phyloP scores from a whole-genome alignment of 2,797 vertebrate genomes.

The Anolis apletophallus region DNA sequence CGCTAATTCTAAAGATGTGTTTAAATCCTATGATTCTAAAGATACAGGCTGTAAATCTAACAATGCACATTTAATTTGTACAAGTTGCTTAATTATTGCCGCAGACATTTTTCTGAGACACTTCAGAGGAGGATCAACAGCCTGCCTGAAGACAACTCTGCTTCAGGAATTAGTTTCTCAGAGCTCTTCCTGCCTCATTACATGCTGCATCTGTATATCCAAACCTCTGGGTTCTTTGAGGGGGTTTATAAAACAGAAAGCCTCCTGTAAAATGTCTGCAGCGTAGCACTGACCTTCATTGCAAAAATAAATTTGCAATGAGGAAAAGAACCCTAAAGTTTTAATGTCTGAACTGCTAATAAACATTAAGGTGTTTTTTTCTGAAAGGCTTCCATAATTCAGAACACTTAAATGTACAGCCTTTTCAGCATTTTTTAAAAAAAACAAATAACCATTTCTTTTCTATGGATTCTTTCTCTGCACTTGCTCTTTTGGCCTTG shows the following conservation, averaged over 20 bases:
- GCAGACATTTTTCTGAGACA: slow-evolving; percentile 7
- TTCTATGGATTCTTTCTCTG: slow-evolving; percentile 41
- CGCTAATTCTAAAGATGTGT: neutral
- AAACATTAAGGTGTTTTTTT: slow-evolving; percentile 8
- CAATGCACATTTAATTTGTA: neutral
- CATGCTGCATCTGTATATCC: slow-evolving; percentile 1
- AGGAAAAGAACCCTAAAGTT: slow-evolving; percentile 19
- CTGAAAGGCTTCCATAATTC: slow-evolving; percentile 35
- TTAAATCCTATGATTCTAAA: neutral
- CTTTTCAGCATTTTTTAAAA: slow-evolving; percentile 15
- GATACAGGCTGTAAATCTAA: neutral
- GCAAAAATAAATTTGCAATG: neutral
- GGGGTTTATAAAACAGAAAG: slow-evolving; percentile 23
- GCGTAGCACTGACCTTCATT: slow-evolving; percentile 21
- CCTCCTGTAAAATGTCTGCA: slow-evolving; percentile 18
- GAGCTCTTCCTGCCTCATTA: slow-evolving; percentile 27
- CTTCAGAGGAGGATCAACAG: neutral
- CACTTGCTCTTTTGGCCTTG: slow-evolving; percentile 59
- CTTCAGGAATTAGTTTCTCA: slow-evolving; percentile 41
- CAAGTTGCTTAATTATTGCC: neutral
- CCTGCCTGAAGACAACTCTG: slow-evolving; percentile 21
- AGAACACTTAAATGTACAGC: neutral
- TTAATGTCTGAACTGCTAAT: slow-evolving; percentile 25
- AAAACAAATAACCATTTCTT: neutral
- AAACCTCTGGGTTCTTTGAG: neutral